Evolutionary conservation across 2,797 vertebrate species (phyloP).

Genomic region (Petrocephalus schoutedeni): DNA sequence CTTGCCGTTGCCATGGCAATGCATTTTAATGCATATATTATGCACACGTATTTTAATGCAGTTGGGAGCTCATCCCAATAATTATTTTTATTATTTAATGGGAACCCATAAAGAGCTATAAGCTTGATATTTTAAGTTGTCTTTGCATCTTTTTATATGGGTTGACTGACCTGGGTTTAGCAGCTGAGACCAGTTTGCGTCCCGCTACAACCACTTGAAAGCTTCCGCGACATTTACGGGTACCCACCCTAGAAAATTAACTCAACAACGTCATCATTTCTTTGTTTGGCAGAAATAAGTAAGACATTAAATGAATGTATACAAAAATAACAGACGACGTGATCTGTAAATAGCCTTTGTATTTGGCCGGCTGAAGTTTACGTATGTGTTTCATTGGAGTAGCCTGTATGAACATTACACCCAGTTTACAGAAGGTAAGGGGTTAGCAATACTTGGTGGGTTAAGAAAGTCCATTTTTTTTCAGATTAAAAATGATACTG

Average conservation of each 20-base stretch:
- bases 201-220: neutral
- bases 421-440: constrained; percentile 9
- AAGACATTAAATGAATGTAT: constrained; percentile 32
- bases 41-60: neutral
- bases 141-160: neutral
- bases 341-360: constrained; percentile 18
- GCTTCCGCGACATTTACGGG: neutral
- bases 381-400: neutral
- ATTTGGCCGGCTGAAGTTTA: constrained; percentile 28
- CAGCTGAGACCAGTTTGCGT: neutral
- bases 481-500: neutral
- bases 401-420: neutral
- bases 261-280: neutral
- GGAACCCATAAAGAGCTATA: neutral
- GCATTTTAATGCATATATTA: neutral
- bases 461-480: neutral
- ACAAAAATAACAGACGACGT: constrained; percentile 16
- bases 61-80: neutral
- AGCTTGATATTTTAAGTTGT: neutral
- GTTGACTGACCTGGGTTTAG: neutral
- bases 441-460: neutral
- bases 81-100: neutral
- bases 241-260: neutral
- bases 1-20: neutral
- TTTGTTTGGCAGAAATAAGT: neutral